Base-by-base conservation (phyloP, 2,888 invertebrate genomes). In the Zhengitettix transpicula region DNA sequence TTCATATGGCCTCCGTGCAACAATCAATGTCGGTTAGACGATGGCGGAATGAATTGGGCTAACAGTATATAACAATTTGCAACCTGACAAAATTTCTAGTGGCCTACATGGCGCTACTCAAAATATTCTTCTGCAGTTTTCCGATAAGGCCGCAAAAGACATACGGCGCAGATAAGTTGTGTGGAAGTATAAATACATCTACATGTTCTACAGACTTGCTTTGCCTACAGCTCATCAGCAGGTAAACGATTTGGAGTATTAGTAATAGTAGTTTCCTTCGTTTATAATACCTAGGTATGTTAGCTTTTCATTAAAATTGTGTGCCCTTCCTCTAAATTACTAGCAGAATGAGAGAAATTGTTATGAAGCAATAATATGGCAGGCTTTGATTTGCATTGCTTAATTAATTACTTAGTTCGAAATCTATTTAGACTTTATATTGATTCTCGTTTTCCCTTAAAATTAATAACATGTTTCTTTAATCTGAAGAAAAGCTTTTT, bases 351-450 rank as follows among this genome's bases (percentile, higher is more conserved):
- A 63, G 60, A 62, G 60, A 58, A 60, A 59, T 58, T 47, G 47
- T 47, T 14, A n/a, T 47, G 47, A 63, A 63, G 63, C 63, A 61
- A 63, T 57, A 60, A 62, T 58, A 63, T 62, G 63, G 63, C 62
- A 63, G 63, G 63, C 63, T 62, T 63, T 60, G 62, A 63, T 60
- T 63, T 60, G 63, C 61, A 51, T 63, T 63, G 60, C 63, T 60
- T 63, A 63, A 58, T 62, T 60, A 60, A 55, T 61, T 63, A 63
- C 59, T 63, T 63, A 63, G 42, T 62, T 63, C 62, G 60, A 63
- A 63, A 63, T 60, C 63, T 63, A 63, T 58, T 59, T 61, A 60
- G 61, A 63, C 58, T 61, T 60, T 63, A 61, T 63, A 63, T 58
- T 60, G 61, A 63, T 58, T 62, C 60, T 60, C 58, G 63, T 60